A percentile compares a stretch with the other conserved stretches of the same genome.
Evolutionary conservation across 1,140 invertebrate genomes (phyloP).

Genomic region (Papilio polytes): DNA sequence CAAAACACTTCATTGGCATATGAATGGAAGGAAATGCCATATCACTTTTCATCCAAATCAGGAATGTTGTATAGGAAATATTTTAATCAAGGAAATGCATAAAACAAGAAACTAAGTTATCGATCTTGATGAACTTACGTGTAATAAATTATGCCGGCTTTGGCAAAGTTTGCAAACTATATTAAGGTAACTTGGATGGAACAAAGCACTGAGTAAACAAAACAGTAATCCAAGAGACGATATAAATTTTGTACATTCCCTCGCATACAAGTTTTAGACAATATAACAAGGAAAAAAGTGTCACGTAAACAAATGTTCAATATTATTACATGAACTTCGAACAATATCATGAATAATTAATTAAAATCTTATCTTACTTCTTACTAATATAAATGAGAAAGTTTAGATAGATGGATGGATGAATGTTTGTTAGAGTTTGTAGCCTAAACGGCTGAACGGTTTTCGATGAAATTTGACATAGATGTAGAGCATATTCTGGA

Average conservation of each 20-base stretch:
- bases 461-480: too few species aligned
- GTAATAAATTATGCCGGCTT: constrained; percentile 8
- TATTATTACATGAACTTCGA: background rate
- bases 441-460: too few species aligned
- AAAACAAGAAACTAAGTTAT: background rate
- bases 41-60: background rate
- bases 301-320: background rate
- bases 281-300: background rate
- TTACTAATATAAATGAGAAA: too few species aligned
- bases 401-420: too few species aligned
- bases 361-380: too few species aligned
- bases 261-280: background rate
- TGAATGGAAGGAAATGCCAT: background rate
- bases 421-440: too few species aligned
- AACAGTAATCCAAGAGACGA: background rate
- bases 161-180: constrained; percentile 9
- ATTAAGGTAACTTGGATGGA: background rate
- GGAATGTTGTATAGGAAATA: background rate
- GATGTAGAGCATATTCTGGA: too few species aligned
- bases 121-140: background rate
- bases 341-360: too few species aligned
- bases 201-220: background rate
- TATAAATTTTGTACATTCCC: background rate
- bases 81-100: background rate
- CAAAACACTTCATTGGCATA: too few species aligned